A percentile compares a stretch with the other conserved stretches of the same genome.
Evolutionary conservation across 2,888 invertebrate genomes (phyloP).

Genomic region (Vannuccia rotundouncinata): DNA sequence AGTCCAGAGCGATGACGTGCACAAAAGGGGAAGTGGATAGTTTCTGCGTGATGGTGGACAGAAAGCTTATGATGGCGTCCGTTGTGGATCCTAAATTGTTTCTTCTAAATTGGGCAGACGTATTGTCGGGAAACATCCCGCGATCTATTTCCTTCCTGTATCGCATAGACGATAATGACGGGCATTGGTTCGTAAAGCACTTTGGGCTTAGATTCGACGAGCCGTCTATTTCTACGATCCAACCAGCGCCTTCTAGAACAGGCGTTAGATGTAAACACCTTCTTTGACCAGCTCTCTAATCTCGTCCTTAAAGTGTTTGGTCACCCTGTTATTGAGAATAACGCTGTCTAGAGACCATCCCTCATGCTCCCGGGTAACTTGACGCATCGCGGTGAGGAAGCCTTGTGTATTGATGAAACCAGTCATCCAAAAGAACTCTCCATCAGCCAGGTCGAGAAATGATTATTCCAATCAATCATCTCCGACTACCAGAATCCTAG

Average conservation of each 20-base stretch:
- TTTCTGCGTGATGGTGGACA: too few relatives aligned
- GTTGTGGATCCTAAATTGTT: slow-evolving; percentile 73
- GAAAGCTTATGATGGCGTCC: too few relatives aligned
- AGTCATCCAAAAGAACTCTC: slow-evolving; percentile 94
- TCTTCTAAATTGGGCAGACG: slow-evolving; percentile 82
- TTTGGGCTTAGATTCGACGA: slow-evolving; percentile 73
- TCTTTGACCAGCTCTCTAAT: slow-evolving; percentile 75
- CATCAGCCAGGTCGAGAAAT: slow-evolving; percentile 73
- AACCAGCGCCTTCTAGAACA: slow-evolving; percentile 81
- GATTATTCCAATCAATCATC: slow-evolving; percentile 78
- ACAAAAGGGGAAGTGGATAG: too few relatives aligned
- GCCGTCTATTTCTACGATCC: slow-evolving; percentile 68
- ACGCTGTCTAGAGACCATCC: slow-evolving; percentile 56
- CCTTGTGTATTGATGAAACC: slow-evolving; percentile 92
- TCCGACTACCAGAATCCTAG: slow-evolving; percentile 97
- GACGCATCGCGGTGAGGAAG: slow-evolving; percentile 58
- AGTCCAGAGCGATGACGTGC: too few relatives aligned
- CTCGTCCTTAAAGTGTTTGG: slow-evolving; percentile 57
- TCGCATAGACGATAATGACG: slow-evolving; percentile 72
- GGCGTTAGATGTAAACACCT: slow-evolving; percentile 77
- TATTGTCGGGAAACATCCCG: slow-evolving; percentile 60
- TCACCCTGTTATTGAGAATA: slow-evolving; percentile 55
- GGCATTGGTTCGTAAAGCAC: slow-evolving; percentile 73
- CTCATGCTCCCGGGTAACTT: slow-evolving; percentile 57
- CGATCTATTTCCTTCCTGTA: slow-evolving; percentile 12